Conservation (phyloP, 2,888 invertebrate species). For the Troides oblongomaculatus region DNA sequence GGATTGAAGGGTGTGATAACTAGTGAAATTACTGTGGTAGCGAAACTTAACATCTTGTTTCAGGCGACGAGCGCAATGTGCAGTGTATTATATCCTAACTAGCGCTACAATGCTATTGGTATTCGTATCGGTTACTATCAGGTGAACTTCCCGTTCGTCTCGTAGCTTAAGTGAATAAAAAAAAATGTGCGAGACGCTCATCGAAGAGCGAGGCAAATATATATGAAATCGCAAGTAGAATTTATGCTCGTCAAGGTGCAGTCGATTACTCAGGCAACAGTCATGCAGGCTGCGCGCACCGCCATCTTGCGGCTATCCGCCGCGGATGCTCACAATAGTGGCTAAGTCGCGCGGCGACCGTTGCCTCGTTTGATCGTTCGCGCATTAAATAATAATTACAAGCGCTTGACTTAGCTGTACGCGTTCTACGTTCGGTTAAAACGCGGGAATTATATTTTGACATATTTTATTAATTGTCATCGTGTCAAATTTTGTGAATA, state of each 20-base stretch:
- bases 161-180: too few relatives aligned
- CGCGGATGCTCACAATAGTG: slow-evolving; percentile 41
- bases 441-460: slow-evolving; percentile 40
- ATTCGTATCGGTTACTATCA: too few relatives aligned
- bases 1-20: too few relatives aligned
- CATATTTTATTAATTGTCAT: slow-evolving; percentile 33
- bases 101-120: too few relatives aligned
- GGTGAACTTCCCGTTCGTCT: too few relatives aligned
- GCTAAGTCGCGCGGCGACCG: slow-evolving; percentile 59
- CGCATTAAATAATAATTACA: slow-evolving; percentile 29
- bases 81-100: too few relatives aligned
- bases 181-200: too few relatives aligned
- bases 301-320: slow-evolving; percentile 53
- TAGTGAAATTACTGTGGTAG: too few relatives aligned
- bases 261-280: slow-evolving; percentile 68
- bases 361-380: slow-evolving; percentile 67
- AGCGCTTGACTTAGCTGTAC: slow-evolving; percentile 30
- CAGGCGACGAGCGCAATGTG: too few relatives aligned
- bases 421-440: slow-evolving; percentile 29
- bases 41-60: too few relatives aligned
- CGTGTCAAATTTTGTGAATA: slow-evolving; percentile 65
- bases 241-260: slow-evolving; percentile 50
- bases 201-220: too few relatives aligned
- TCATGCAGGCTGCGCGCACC: slow-evolving; percentile 61
- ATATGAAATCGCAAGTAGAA: not conserved